A percentile compares a stretch with the other conserved stretches of the same genome.
phyloP scores from a whole-genome alignment of 2,888 invertebrate genomes.

The Temnothorax unifasciatus region DNA sequence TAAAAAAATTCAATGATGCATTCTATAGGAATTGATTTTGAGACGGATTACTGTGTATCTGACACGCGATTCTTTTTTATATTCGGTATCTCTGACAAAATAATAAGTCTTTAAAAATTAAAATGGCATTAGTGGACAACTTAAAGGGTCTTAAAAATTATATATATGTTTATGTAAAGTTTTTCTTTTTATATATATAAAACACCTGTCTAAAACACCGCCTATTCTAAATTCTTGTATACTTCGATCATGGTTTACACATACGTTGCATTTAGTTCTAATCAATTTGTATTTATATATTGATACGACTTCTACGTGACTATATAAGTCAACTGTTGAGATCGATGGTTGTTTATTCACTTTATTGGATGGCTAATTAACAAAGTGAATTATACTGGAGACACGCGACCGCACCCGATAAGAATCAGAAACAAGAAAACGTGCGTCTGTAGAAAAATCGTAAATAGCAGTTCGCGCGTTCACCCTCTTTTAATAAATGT shows the following conservation, averaged over 20 bases:
- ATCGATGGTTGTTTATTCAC: neutral
- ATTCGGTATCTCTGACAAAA: neutral
- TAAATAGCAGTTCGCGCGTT: neutral
- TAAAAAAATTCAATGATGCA: neutral
- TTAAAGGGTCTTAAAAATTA: neutral
- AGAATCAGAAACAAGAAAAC: constrained; percentile 37
- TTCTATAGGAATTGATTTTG: neutral
- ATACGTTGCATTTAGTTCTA: neutral
- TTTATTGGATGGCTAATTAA: neutral
- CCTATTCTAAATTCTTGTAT: neutral
- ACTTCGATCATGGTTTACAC: neutral
- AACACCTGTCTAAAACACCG: neutral
- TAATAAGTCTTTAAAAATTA: neutral
- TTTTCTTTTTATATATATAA: neutral
- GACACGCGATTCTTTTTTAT: neutral
- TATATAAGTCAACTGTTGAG: neutral
- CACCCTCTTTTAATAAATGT: constrained; percentile 20
- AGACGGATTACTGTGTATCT: neutral
- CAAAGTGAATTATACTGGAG: neutral
- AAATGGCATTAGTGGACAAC: neutral
- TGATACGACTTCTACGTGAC: neutral
- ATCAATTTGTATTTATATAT: neutral
- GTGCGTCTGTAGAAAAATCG: constrained; percentile 6
- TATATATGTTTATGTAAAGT: neutral
- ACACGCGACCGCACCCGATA: constrained; percentile 17